These are phyloP conservation scores for Adrianichthys oophorus DNA, from an alignment of 2,797 vertebrate genomes.

Conservation along the genomic window DNA sequence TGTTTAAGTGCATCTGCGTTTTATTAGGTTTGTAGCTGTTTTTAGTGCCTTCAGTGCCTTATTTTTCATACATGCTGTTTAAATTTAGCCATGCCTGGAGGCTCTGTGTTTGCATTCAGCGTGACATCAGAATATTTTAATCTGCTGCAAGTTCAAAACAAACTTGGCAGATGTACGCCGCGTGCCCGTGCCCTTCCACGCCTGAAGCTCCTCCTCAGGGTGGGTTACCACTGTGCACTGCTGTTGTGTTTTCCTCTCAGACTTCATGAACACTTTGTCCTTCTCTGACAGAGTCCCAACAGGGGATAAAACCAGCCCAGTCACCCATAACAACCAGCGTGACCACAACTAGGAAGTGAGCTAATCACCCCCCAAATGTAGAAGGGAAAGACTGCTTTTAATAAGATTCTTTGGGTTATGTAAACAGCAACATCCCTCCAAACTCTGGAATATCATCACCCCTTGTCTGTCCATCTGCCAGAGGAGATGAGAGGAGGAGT, in stretches of 20 bases:
- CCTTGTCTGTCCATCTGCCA: slow-evolving; percentile 67
- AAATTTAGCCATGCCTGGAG: no score
- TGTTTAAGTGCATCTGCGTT: no score
- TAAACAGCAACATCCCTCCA: slow-evolving; percentile 64
- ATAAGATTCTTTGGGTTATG: slow-evolving; percentile 74
- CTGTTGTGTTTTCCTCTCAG: slow-evolving; percentile 26
- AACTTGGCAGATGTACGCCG: background rate
- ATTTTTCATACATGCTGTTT: no score
- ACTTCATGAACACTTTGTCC: slow-evolving; percentile 54
- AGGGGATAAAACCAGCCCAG: slow-evolving; percentile 59
- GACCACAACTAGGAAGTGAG: slow-evolving; percentile 71
- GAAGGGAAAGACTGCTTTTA: slow-evolving; percentile 69
- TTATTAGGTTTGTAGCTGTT: no score
- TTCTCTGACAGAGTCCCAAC: slow-evolving; percentile 50
- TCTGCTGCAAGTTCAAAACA: no score
- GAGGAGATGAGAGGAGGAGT: slow-evolving; percentile 48
- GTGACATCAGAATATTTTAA: no score
- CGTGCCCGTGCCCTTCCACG: slow-evolving; percentile 7
- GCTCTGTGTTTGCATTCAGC: no score
- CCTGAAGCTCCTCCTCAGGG: slow-evolving; percentile 6
- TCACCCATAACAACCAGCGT: slow-evolving; percentile 55
- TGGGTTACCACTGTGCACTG: background rate
- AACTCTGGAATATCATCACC: slow-evolving; percentile 65
- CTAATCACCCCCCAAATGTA: slow-evolving; percentile 76
- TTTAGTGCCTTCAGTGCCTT: no score